These are phyloP conservation scores for Entelurus aequoreus DNA, from an alignment of 2,113 vertebrate genomes.

Conservation along the genomic window DNA sequence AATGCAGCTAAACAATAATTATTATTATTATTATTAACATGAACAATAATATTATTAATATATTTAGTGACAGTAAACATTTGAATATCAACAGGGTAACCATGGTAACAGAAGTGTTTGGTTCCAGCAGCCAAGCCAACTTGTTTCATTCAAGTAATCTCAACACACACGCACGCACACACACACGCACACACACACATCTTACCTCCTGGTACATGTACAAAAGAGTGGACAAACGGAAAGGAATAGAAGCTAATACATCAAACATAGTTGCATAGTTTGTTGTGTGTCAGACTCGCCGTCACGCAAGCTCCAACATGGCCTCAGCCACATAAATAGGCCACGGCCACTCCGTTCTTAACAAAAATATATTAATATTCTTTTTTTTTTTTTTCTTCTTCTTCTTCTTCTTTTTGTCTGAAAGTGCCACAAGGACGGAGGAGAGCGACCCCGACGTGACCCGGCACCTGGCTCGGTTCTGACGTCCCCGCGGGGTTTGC, in stretches of 20 bases:
- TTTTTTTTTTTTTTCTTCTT: constrained; percentile 32
- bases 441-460: constrained; percentile 1
- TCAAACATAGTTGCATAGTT: constrained; percentile 96
- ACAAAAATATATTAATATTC: constrained; percentile 80
- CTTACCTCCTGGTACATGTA: constrained; percentile 69
- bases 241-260: constrained; percentile 70
- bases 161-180: constrained; percentile 52
- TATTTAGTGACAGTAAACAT: constrained; percentile 50
- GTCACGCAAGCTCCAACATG: not conserved
- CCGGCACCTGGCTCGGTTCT: not conserved
- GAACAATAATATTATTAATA: constrained; percentile 54
- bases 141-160: constrained; percentile 99
- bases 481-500: not conserved
- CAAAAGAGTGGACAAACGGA: constrained; percentile 76
- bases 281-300: constrained; percentile 59
- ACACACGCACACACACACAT: constrained; percentile 45
- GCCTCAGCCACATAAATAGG: constrained; percentile 67
- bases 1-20: constrained; percentile 27
- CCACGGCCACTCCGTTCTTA: constrained; percentile 63
- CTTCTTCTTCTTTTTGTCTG: constrained; percentile 43
- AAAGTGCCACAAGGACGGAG: constrained; percentile 61
- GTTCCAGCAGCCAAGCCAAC: constrained; percentile 96
- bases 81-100: constrained; percentile 60
- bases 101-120: constrained; percentile 88
- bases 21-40: constrained; percentile 37